Conservation (phyloP, 2,797 vertebrate species). For the Melanotaenia boesemani region DNA sequence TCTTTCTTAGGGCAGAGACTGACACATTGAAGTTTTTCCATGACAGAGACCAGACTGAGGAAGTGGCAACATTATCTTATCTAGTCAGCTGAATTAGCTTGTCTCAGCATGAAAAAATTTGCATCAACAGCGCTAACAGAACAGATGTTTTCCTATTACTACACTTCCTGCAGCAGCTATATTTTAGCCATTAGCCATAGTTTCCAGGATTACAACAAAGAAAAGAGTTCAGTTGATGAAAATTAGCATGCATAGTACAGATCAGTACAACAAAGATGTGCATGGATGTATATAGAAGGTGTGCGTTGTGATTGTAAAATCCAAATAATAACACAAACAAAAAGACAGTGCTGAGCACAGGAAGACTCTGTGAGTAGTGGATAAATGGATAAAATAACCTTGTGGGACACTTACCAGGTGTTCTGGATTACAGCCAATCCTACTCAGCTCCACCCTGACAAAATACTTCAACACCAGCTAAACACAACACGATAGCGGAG, state of each 20-base stretch:
- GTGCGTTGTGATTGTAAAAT: not conserved
- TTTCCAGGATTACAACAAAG: too few relatives aligned
- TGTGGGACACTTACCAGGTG: constrained; percentile 5
- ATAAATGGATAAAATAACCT: not conserved
- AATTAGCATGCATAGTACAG: too few relatives aligned
- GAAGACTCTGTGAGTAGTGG: not conserved
- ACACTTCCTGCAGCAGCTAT: not conserved
- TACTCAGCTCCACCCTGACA: not conserved
- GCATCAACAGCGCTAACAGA: constrained; percentile 28
- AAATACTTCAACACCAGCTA: constrained; percentile 4
- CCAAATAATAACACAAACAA: not conserved
- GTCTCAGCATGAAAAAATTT: constrained; percentile 26
- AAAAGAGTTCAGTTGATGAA: too few relatives aligned
- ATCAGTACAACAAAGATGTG: not conserved
- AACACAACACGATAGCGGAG: not conserved
- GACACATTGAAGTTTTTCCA: constrained; percentile 30
- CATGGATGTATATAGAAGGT: not conserved
- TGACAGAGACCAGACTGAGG: constrained; percentile 58
- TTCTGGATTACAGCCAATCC: constrained; percentile 14
- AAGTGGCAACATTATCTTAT: constrained; percentile 64
- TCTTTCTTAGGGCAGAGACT: constrained; percentile 5
- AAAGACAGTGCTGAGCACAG: not conserved
- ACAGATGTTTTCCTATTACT: constrained; percentile 16
- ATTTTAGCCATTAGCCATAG: too few relatives aligned
- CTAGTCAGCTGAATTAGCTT: constrained; percentile 17